Evolutionary conservation across 2,888 invertebrate species (phyloP), one percentile per base, ranked within the genome.

Genomic region (Torymus tubicola): DNA sequence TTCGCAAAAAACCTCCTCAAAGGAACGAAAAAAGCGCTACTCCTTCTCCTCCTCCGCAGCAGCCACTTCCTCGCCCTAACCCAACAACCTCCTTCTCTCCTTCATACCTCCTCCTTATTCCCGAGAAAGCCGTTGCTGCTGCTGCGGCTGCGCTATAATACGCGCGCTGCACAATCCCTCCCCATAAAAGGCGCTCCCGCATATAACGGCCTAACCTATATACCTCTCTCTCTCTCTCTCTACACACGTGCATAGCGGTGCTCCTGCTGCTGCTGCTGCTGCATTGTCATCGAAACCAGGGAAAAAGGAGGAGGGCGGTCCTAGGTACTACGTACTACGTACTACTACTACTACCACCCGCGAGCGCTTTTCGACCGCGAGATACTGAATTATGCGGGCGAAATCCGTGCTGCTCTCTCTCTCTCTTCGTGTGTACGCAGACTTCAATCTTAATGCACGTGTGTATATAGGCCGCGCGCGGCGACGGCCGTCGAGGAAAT

Each of bases 371-470:
- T 24, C 24, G 24, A 24, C 24, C 24, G 24, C 24, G 24, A 72
- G 81, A 80, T 78, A 83, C 84, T 84, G 82, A 84, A 84, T 84
- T 84, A 84, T 82, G 75, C 79, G 78, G 63, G 31, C 60, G 67
- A 81, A 81, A 77, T 64, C 78, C 75, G 74, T 12, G 55, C 55
- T 21, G 2, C 24, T 24, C 24, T 24, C 24, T 24, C 24, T 24
- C 16, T 10, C 65, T 61, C 4, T 55, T 12, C 31, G 16, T 52
- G 12, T 18, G 10, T 18, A 11, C 50, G 58, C 50, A 18, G 70
- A 31, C 63, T 64, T 74, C 74, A 60, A 67, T 74, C 67, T 74
- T 74, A 74, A 74, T 74, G 65, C 73, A 42, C 24, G 69, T 14
- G 55, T 67, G 67, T 67, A 67, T 73, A 64, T 57, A 5, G 13